Percentiles rank a stretch among this genome's conserved stretches.
Evolutionary conservation across 2,888 invertebrate species (phyloP).

Genomic region (Dryomyza anilis): DNA sequence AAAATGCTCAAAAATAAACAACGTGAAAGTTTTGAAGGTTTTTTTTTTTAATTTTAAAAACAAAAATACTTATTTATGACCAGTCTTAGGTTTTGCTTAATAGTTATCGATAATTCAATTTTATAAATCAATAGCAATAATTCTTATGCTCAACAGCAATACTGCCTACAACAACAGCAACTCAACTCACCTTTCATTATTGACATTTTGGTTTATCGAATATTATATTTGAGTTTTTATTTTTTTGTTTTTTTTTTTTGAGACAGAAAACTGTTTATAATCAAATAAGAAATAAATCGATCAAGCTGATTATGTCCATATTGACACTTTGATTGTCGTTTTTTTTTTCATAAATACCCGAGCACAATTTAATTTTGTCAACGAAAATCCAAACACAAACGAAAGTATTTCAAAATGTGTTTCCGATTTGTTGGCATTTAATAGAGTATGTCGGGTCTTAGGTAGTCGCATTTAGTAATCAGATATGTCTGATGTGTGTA

Average conservation of each 20-base stretch:
- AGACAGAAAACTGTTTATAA: conserved; percentile 4
- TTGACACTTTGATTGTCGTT: conserved; percentile 1
- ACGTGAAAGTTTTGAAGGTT: no score
- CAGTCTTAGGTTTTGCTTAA: background rate
- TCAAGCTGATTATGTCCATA: conserved; percentile 4
- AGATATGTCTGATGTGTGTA: no score
- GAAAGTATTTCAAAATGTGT: no score
- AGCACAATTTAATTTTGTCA: no score
- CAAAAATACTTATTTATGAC: no score
- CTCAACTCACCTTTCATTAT: background rate
- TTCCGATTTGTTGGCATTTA: no score
- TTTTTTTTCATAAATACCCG: background rate
- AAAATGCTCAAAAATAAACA: no score
- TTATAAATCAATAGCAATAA: conserved; percentile 2
- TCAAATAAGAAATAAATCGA: conserved; percentile 17
- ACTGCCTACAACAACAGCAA: background rate
- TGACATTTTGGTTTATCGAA: background rate
- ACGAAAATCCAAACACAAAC: no score
- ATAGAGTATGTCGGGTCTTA: no score
- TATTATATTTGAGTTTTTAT: background rate
- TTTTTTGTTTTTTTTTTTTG: background rate
- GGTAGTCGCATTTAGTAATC: no score
- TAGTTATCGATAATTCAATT: background rate
- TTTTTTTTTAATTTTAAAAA: no score
- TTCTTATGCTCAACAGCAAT: no score